Percentiles rank a stretch among this genome's conserved stretches.
Evolutionary conservation across 2,113 vertebrate species (phyloP).

Genomic region (Dromaius novaehollandiae): DNA sequence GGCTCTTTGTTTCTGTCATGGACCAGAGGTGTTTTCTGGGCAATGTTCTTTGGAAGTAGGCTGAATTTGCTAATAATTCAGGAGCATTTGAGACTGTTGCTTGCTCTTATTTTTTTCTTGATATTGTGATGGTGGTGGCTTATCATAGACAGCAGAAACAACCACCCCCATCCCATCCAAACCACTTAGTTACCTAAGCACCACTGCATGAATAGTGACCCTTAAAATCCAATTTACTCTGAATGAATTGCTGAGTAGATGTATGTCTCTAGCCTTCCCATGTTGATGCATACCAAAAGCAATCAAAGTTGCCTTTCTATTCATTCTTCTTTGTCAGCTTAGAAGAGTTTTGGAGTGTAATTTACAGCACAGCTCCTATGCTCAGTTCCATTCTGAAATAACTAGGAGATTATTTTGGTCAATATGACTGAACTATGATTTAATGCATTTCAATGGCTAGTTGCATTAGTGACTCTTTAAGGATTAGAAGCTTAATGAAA

Average conservation of each 20-base stretch:
- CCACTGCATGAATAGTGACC: too few relatives aligned
- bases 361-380: neutral
- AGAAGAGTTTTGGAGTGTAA: neutral
- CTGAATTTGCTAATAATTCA: neutral
- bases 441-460: constrained; percentile 71
- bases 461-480: constrained; percentile 71
- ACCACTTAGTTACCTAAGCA: neutral
- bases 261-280: accelerated
- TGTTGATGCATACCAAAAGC: neutral
- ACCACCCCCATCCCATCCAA: neutral
- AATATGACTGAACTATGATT: constrained; percentile 64
- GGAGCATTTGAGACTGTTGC: neutral
- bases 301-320: neutral
- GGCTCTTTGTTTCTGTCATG: neutral
- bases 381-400: constrained; percentile 45
- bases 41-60: accelerated
- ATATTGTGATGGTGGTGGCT: neutral
- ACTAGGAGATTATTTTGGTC: constrained; percentile 68
- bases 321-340: neutral
- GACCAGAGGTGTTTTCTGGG: neutral
- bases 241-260: neutral
- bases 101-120: neutral
- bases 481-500: constrained; percentile 78
- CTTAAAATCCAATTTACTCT: neutral
- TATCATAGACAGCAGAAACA: neutral